Base-by-base conservation (phyloP, 2,113 vertebrate species). In the Eidolon helvum region DNA sequence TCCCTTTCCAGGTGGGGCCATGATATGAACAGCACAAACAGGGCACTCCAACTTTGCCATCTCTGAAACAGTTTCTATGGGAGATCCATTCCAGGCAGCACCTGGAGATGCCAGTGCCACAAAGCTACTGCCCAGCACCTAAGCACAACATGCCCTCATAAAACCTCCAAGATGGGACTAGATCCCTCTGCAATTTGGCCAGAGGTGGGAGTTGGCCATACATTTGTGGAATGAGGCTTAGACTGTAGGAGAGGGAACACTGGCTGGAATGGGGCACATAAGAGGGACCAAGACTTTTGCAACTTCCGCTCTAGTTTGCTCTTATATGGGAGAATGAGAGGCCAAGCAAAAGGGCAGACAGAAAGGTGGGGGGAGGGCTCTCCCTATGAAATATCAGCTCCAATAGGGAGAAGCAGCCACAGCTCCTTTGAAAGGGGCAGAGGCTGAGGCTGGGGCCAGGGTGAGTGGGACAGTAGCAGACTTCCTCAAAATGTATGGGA, bases 211-310 rank as follows among this genome's bases (percentile, higher is more conserved):
- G 14, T 33, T 87, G 75, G 18, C 24, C 40, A 30, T 0, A 3
- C 43, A 21, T 53, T 74, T 69, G n/a, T 43, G 40, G 35, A 30
- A 61, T 63, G n/a, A 28, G 26, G n/a, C 33, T 83, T 55, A 43
- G 33, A 22, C 24, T 0, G 0, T 21, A 40, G 5, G 4, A 2
- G 15, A 26, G 19, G 3, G 11, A 18, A 3, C 35, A 5, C 16
- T 7, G 10, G 38, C n/a, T 30, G 61, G 2, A 24, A 40, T 8
- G 26, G 33, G 35, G 4, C 66, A 2, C 22, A 12, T 33, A 55
- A 71, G 69, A 24, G 38, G 66, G 80, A 79, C 11, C 1, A 10
- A 96, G 48, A 28, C 10, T 82, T 69, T 59, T 69, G 35, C 40
- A 48, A 35, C 10, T 45, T 91, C 61, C 65, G 30, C 14, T 83